Evolutionary conservation across 2,888 invertebrate genomes (phyloP).

Genomic region (Dasypogon diadema): DNA sequence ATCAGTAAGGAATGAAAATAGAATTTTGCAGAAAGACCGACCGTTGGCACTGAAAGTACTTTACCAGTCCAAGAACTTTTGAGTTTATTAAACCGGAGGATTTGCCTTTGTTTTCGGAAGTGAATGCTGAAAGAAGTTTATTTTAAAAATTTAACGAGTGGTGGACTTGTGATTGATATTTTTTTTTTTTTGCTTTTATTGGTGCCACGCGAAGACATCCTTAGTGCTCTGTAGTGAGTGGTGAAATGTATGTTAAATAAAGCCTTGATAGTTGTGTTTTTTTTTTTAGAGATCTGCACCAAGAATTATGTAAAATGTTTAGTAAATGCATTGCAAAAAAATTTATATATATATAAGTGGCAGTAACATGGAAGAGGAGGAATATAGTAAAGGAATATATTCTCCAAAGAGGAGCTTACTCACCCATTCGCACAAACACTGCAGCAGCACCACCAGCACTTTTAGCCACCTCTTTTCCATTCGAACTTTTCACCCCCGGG

Average conservation of each 20-base stretch:
- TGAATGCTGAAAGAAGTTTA: not conserved
- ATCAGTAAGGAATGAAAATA: constrained; percentile 26
- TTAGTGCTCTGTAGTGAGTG: too few species aligned
- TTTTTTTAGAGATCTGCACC: too few species aligned
- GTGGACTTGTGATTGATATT: too few species aligned
- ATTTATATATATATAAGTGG: too few species aligned
- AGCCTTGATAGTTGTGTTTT: too few species aligned
- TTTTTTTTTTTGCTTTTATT: too few species aligned
- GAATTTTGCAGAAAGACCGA: not conserved
- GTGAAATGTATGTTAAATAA: too few species aligned
- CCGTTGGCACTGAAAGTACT: not conserved
- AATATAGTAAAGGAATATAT: not conserved
- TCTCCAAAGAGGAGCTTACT: constrained; percentile 11
- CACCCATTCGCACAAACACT: constrained; percentile 22
- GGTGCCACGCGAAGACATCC: too few species aligned
- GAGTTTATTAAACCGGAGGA: not conserved
- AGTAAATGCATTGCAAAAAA: too few species aligned
- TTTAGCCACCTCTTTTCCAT: not conserved
- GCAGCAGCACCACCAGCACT: not conserved
- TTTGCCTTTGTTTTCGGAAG: not conserved
- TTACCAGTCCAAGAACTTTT: constrained; percentile 5
- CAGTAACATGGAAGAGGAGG: too few species aligned
- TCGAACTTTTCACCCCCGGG: not conserved
- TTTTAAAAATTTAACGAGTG: too few species aligned
- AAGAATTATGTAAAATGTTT: too few species aligned